Evolutionary conservation across 2,113 vertebrate genomes (phyloP).

Genomic region (Promerops cafer): DNA sequence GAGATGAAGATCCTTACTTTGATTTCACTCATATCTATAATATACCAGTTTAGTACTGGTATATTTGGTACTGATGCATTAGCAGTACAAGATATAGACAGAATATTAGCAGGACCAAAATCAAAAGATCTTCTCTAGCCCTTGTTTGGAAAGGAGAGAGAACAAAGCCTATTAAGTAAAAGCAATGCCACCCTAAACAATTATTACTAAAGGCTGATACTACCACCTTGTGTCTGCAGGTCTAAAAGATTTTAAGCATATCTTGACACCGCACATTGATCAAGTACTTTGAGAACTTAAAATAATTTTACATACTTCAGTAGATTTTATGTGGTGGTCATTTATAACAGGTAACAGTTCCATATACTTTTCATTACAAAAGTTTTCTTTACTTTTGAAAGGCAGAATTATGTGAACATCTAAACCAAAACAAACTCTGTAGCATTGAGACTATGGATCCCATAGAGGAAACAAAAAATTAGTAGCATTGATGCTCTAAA

Average conservation of each 20-base stretch:
- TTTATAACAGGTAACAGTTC: background rate
- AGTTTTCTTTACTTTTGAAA: background rate
- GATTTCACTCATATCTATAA: background rate
- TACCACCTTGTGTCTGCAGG: slow-evolving; percentile 56
- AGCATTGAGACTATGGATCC: background rate
- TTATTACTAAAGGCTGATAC: slow-evolving; percentile 22
- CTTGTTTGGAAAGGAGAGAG: background rate
- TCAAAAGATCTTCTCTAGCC: background rate
- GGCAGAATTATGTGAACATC: background rate
- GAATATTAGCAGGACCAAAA: background rate
- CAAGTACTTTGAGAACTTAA: background rate
- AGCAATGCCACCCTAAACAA: background rate
- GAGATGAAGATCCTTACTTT: background rate
- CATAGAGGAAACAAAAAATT: background rate
- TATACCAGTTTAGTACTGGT: background rate
- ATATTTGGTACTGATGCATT: background rate
- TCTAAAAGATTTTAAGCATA: background rate
- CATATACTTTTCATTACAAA: too few relatives aligned
- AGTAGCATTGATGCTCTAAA: background rate
- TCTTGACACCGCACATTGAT: background rate
- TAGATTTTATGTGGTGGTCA: background rate
- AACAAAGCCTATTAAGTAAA: background rate
- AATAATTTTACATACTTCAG: background rate
- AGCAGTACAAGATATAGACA: background rate
- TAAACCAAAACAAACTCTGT: background rate